Evolutionary conservation across 2,113 vertebrate species (phyloP), one percentile per base, ranked within the genome.

Genomic region (Anas platyrhynchos): DNA sequence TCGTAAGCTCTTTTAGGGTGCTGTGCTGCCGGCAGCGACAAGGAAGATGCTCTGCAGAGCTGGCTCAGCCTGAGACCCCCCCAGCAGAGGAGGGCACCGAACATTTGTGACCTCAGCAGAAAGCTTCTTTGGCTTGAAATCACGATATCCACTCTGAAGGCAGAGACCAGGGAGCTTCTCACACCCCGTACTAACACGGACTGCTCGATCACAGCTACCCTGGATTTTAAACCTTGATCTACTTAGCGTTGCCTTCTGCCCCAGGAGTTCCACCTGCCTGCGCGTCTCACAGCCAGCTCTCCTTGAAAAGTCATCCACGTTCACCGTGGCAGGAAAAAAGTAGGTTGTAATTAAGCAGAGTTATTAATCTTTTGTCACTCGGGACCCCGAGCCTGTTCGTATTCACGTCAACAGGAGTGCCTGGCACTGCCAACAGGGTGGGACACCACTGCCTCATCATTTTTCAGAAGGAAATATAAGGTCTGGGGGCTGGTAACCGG

Each of bases 251-350:
- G 43, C 38, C 20, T 90, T 91, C 46, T 86, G 84, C 65, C 38
- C 94, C 65, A 67, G 86, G 32, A 58, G 11, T 75, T 91, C 56
- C 0, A 1, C 68, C 32, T 68, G 15, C 8, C 8, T 83, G 52
- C 21, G 48, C 55, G 36, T 58, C 59, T 76, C 76, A 20, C 31
- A 88, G 88, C 7, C 69, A 71, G 10, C 21, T 96, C 86, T 88
- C 93, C 92, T 97, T 95, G 94, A 96, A 95, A 93, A 94, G 73
- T 91, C 90, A 95, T 81, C 86, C 41, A 56, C 38, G 41, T 34
- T 86, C 59, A 61, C 5, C 78, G 54, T 56, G 68, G 44, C 44
- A 65, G 43, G 80, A 76, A 71, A 87, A 94, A 94, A 84, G 8
- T 20, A 75, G 88, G 68, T 78, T 96, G 73, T 81, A 93, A 96